These are phyloP conservation scores for Sciurus vulgaris DNA, from an alignment of 2,797 vertebrate species.

Conservation along the genomic window DNA sequence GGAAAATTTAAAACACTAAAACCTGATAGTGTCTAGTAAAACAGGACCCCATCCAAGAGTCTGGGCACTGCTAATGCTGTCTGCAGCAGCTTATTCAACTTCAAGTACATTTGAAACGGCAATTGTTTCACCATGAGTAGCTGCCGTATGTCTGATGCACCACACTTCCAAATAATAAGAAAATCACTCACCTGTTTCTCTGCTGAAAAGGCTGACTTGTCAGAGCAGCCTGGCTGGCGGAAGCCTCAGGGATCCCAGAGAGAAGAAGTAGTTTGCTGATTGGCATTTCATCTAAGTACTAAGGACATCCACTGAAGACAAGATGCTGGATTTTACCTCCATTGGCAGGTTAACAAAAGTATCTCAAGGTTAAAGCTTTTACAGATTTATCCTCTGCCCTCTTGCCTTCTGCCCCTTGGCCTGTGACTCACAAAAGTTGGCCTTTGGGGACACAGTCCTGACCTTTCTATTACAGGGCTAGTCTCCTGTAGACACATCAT, in stretches of 20 bases:
- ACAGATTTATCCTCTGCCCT: not conserved
- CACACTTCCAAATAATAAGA: constrained; percentile 67
- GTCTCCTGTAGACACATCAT: not conserved
- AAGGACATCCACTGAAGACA: constrained; percentile 56
- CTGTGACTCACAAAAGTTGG: constrained; percentile 38
- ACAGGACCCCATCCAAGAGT: constrained; percentile 27
- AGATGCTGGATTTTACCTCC: constrained; percentile 47
- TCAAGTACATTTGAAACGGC: constrained; percentile 56
- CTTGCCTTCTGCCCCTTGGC: constrained; percentile 27
- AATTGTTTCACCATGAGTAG: constrained; percentile 54
- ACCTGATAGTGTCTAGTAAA: constrained; percentile 30
- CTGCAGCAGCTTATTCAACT: constrained; percentile 23
- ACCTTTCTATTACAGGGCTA: not conserved
- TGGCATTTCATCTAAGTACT: constrained; percentile 71
- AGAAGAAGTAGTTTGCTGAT: constrained; percentile 55
- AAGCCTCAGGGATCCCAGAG: constrained; percentile 48
- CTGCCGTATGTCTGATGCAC: not conserved
- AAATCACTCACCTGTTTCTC: constrained; percentile 70
- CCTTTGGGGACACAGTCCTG: not conserved
- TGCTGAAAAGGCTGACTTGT: constrained; percentile 58
- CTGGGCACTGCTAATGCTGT: constrained; percentile 18
- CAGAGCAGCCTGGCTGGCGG: not conserved
- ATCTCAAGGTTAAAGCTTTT: constrained; percentile 66
- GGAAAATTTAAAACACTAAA: constrained; percentile 59
- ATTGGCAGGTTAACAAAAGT: constrained; percentile 28